Base-by-base conservation (phyloP, 2,113 vertebrate species). In the Amazona guildingii region DNA sequence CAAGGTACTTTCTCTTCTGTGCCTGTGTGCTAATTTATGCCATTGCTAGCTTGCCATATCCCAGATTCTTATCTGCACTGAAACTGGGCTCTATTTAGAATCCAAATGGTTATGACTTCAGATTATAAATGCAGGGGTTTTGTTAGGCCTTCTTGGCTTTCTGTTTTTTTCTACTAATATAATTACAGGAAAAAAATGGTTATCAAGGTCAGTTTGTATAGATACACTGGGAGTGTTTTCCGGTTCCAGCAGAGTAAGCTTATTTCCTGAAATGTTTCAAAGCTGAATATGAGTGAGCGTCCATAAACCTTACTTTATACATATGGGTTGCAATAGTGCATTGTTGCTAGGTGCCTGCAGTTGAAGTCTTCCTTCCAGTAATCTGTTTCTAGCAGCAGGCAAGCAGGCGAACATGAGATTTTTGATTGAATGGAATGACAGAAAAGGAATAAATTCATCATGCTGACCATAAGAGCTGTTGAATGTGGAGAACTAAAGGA, bases 161-260 rank as follows among this genome's bases (percentile, higher is more conserved):
- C 52, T 92, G 39, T 12, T 33, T 77, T 24, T 37, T 86, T 72
- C 52, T 67, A 25, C 54, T 73, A 84, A 52, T 79, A 96, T 94
- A 96, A 97, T 96, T 81, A 44, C 92, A 97, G 94, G 93, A 96
- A 96, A 94, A 92, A 92, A 95, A 78, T 59, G 48, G 74, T 94
- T 94, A 94, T 93, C 86, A 55, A 89, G 72, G 93, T 90, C 61
- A 70, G 51, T 94, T 78, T 95, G 90, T 94, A 88, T 93, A 44
- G 95, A 92, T 90, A 93, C 2, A 70, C 67, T 95, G 92, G 93
- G 94, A 95, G 91, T 92, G 93, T 95, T 91, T 96, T 97, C 96
- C 83, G 33, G 39, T 79, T 86, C 94, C 66, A 88, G 48, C 69
- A 95, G 91, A 96, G 54, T 91, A 62, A 93, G 18, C 77, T 88